phyloP scores from a whole-genome alignment of 1,140 invertebrate species.

The Asobara japonica region DNA sequence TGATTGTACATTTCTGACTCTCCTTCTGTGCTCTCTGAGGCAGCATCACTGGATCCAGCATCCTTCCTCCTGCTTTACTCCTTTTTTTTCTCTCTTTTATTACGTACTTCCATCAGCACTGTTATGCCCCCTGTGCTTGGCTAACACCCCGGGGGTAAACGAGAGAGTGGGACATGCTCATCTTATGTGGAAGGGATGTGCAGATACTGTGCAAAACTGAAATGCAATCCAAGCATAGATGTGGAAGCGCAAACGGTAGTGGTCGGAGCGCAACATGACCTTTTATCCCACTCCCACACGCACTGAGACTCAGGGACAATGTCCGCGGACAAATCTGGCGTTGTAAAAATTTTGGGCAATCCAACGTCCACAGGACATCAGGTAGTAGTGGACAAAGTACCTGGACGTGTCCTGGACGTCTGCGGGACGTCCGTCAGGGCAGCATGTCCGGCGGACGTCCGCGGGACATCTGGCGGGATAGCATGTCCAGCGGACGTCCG shows the following conservation, averaged over 20 bases:
- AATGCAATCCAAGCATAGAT: background rate
- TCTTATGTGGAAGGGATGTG: too few relatives aligned
- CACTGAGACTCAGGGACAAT: background rate
- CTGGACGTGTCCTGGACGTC: background rate
- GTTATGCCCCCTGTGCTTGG: background rate
- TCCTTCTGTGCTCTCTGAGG: conserved; percentile 36
- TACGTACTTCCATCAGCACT: conserved; percentile 11
- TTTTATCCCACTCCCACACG: background rate
- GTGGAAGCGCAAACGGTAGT: conserved; percentile 31
- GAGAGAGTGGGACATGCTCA: background rate
- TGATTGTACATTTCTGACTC: conserved; percentile 65
- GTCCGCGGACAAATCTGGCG: too few relatives aligned
- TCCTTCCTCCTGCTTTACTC: conserved; percentile 37
- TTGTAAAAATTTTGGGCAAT: too few relatives aligned
- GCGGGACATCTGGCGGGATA: too few relatives aligned
- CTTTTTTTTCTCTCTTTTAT: conserved; percentile 7
- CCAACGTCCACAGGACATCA: too few relatives aligned
- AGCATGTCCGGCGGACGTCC: background rate
- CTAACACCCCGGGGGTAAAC: background rate
- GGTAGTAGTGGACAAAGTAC: too few relatives aligned
- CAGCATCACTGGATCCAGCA: conserved; percentile 34
- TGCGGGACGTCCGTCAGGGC: background rate
- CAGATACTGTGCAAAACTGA: conserved; percentile 1
- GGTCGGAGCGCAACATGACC: conserved; percentile 8
- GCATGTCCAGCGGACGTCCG: too few relatives aligned